Evolutionary conservation across 1,140 invertebrate species (phyloP).

Genomic region (Berghia stephanieae): DNA sequence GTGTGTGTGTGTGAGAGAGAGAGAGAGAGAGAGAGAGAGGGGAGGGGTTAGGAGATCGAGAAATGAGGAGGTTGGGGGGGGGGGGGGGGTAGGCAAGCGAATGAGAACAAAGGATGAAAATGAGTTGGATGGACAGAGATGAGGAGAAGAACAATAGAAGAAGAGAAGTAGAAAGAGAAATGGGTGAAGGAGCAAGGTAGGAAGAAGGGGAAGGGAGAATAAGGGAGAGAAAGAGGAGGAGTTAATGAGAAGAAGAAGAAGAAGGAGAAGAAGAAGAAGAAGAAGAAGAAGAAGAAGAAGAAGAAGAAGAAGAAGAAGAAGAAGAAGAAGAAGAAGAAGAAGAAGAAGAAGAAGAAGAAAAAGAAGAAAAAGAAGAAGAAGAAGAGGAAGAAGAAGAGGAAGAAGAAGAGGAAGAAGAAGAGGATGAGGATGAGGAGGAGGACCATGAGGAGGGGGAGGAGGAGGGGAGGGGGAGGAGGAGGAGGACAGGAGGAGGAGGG

Average conservation of each 20-base stretch:
- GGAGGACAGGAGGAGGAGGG: no score
- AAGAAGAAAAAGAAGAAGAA: no score
- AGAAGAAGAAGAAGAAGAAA: no score
- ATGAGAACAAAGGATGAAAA: not conserved
- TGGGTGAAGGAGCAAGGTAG: not conserved
- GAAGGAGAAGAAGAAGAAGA: no score
- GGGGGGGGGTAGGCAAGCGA: not conserved
- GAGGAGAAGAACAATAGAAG: not conserved
- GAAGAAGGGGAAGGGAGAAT: not conserved
- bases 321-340: no score
- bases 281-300: constrained; percentile 1
- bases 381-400: no score
- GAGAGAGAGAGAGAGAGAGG: constrained; percentile 14
- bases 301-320: no score
- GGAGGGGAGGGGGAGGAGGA: constrained; percentile 1
- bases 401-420: no score
- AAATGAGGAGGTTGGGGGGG: no score
- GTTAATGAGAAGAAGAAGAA: no score
- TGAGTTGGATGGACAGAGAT: not conserved
- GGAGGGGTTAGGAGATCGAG: not conserved
- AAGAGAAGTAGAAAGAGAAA: no score
- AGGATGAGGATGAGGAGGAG: no score
- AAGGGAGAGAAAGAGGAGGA: not conserved
- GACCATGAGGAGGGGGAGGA: not conserved
- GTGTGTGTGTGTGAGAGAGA: constrained; percentile 5